Evolutionary conservation across 2,113 vertebrate genomes (phyloP), one percentile per base, ranked within the genome.

Genomic region (Leucopsar rothschildi): DNA sequence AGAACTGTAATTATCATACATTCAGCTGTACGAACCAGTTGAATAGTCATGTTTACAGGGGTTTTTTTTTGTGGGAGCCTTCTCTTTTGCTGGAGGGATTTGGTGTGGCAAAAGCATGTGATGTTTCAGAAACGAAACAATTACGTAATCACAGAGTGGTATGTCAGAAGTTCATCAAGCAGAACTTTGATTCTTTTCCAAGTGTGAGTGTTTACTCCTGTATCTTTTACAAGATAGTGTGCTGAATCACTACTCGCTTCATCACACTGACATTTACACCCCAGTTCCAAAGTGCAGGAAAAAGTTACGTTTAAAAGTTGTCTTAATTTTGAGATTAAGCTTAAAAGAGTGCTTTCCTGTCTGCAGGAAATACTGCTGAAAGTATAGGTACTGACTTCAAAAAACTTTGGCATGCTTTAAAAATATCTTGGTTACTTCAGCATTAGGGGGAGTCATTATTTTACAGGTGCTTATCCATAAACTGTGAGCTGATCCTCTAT

Each of bases 91-190:
- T 66, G 66, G 71, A 90, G 78, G 88, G 73, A 83, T 92, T 94
- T 96, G 80, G 95, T 50, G 88, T 96, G 95, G 91, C 88, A 61
- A 10, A 78, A 92, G 81, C 91, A 86, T 28, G 76, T 95, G 84
- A 94, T 92, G 56, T 80, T 95, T 90, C 59, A 94, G 95, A 95
- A 92, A 69, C 2, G 72, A 92, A 97, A 92, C 84, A 49, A 79
- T 90, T 95, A 80, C 60, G 63, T 96, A 93, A 96, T 86, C 72
- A 11, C 40, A 12, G 88, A 57, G 65, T 82, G 88, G 31, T 70
- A 8, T 93, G 85, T 83, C 93, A 84, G 80, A 95, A 86, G 80
- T 93, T 93, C 88, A 72, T 83, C 22, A 25, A 63, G 88, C 77
- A 96, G 56, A 86, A 81, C 92, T 97, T 90, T 90, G 87, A 64